Percentiles rank a stretch among this genome's conserved stretches.
Conservation (phyloP, 2,888 invertebrate species). For the Drosophila anceps region DNA sequence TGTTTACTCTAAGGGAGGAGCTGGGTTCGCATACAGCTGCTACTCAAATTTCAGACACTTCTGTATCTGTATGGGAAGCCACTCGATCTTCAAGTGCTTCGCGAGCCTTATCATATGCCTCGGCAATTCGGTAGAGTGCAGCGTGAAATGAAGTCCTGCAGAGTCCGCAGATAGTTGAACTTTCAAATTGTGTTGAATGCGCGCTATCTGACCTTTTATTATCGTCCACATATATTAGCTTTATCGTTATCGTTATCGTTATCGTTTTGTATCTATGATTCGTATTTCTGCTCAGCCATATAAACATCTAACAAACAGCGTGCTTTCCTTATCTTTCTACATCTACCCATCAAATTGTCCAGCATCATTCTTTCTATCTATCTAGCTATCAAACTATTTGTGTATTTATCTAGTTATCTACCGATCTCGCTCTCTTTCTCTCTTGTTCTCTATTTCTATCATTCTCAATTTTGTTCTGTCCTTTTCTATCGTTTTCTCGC, state of each 20-base stretch:
- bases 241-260: neutral
- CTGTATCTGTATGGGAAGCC: conserved; percentile 14
- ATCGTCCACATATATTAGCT: neutral
- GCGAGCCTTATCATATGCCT: neutral
- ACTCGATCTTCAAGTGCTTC: conserved; percentile 54
- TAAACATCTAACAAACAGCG: neutral
- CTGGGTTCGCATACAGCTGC: neutral
- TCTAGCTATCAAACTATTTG: neutral
- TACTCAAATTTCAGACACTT: conserved; percentile 44
- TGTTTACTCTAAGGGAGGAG: conserved; percentile 19
- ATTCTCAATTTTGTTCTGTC: too few relatives aligned
- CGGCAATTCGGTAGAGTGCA: neutral
- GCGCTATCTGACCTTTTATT: neutral
- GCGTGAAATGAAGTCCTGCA: neutral
- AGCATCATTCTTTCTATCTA: neutral
- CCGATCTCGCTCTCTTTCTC: neutral
- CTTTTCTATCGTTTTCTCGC: too few relatives aligned
- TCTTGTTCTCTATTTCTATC: neutral
- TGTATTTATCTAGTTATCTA: neutral
- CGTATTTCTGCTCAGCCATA: neutral
- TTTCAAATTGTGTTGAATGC: neutral
- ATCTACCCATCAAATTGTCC: neutral
- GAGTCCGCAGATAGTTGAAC: neutral
- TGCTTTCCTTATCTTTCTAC: neutral
- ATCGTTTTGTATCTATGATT: neutral